Base-by-base conservation (phyloP, 1,140 invertebrate genomes). In the Drosophila albomicans region DNA sequence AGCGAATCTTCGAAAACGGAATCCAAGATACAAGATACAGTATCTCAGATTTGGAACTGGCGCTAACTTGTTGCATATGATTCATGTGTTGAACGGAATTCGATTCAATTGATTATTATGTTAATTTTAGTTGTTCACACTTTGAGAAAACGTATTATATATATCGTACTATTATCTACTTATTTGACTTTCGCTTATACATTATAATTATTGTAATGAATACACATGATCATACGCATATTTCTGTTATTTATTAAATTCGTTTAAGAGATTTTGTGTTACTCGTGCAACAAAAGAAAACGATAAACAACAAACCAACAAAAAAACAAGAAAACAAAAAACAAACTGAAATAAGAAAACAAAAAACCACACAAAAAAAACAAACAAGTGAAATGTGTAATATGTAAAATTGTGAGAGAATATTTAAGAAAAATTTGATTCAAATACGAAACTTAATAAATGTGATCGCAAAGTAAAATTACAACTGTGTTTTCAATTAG, bases 361-460 rank as follows among this genome's bases (percentile, higher is more conserved):
- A 48, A 79, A 68, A 63, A 63, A 81, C 63, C 43, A 79, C 64
- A 67, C 43, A 57, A 61, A 74, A 69, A 61, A 56, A 71, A 75
- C 64, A 56, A 71, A 75, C 64, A 75, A 76, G 73, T 84, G 84
- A 88, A 88, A 88, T 88, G 85, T 88, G 85, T 88, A 88, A 88
- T 88, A 88, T 85, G 85, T 88, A 78, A 89, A 88, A 85, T 73
- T 86, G 82, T 85, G 84, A 88, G 80, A 88, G 72, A 76, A 81
- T 86, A 86, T 79, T 86, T 81, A 87, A 87, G 82, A 82, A 82
- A 25, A 81, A 89, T 90, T 87, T 82, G 79, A 89, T 89, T 89
- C 85, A 89, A 89, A 89, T 89, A 89, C 81, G 85, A 89, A 89
- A 89, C 85, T 89, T 89, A 89, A 89, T 89, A 89, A 89, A 89